phyloP scores from a whole-genome alignment of 1,140 invertebrate species.

The Sycophila sp. region DNA sequence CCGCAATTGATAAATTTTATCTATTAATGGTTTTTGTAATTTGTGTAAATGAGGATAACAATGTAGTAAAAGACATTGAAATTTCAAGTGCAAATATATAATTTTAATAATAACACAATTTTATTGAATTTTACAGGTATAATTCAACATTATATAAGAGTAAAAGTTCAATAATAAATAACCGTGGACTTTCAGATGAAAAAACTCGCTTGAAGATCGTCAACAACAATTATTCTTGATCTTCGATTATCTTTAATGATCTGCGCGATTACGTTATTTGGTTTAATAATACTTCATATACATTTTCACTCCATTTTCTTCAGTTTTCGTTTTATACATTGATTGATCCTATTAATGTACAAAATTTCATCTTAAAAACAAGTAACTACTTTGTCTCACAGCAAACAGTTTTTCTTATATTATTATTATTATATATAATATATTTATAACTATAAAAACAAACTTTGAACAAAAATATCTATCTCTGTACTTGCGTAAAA shows the following conservation, averaged over 20 bases:
- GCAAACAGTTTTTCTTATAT: slow-evolving; percentile 18
- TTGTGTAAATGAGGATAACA: no score
- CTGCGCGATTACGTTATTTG: neutral
- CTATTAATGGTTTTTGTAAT: no score
- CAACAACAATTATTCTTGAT: neutral
- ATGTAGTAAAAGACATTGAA: no score
- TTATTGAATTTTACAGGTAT: slow-evolving; percentile 28
- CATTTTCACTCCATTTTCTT: no score
- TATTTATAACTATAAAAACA: slow-evolving; percentile 24
- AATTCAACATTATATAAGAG: neutral
- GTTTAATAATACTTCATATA: slow-evolving; percentile 16
- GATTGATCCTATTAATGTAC: slow-evolving; percentile 13
- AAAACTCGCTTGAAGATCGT: neutral
- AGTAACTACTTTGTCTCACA: slow-evolving; percentile 33
- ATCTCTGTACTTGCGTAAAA: neutral
- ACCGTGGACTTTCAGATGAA: neutral
- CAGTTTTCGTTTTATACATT: slow-evolving; percentile 26
- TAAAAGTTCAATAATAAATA: slow-evolving; percentile 6
- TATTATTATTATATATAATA: slow-evolving; percentile 27
- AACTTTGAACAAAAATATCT: slow-evolving; percentile 25
- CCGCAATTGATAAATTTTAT: no score
- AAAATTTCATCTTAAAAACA: slow-evolving; percentile 26
- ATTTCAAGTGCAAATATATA: slow-evolving; percentile 37
- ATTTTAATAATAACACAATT: slow-evolving; percentile 20
- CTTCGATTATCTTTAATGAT: neutral